These are phyloP conservation scores for Troides aeacus DNA, from an alignment of 2,888 invertebrate genomes.

Conservation along the genomic window DNA sequence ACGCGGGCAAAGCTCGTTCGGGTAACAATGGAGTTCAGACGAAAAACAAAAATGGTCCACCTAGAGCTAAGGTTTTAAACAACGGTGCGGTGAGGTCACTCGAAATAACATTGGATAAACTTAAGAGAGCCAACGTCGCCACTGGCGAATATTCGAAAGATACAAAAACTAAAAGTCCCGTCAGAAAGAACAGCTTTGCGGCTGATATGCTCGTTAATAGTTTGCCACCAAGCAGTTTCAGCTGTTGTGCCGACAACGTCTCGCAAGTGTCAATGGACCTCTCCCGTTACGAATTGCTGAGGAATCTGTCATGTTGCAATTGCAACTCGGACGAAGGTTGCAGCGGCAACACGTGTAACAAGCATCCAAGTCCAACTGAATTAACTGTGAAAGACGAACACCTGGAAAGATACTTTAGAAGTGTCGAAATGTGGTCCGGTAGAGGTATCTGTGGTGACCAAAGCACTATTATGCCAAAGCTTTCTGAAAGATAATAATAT, in stretches of 20 bases:
- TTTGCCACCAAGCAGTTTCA: constrained; percentile 39
- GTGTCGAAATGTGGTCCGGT: constrained; percentile 63
- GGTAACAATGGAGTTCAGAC: constrained; percentile 39
- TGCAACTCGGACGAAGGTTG: constrained; percentile 64
- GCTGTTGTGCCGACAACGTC: constrained; percentile 46
- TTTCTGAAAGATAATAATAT: constrained; percentile 4
- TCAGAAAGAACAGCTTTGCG: constrained; percentile 35
- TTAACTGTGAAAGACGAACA: constrained; percentile 57
- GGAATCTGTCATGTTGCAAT: constrained; percentile 63
- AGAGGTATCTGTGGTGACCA: constrained; percentile 36
- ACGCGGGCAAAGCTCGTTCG: constrained; percentile 53
- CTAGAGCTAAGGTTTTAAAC: constrained; percentile 58
- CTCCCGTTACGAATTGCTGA: constrained; percentile 67
- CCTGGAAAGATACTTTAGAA: constrained; percentile 66
- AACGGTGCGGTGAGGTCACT: constrained; percentile 61
- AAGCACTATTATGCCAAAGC: background rate
- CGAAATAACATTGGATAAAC: constrained; percentile 54
- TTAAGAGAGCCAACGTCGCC: constrained; percentile 62
- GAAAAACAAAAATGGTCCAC: constrained; percentile 46
- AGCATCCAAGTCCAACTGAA: constrained; percentile 46
- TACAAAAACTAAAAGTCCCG: constrained; percentile 33
- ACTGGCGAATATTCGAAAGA: constrained; percentile 45
- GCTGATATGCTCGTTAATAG: constrained; percentile 53
- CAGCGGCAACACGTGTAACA: constrained; percentile 56
- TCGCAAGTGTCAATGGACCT: constrained; percentile 70